Evolutionary conservation across 2,888 invertebrate species (phyloP).

Genomic region (Hemistola chrysoprasaria): DNA sequence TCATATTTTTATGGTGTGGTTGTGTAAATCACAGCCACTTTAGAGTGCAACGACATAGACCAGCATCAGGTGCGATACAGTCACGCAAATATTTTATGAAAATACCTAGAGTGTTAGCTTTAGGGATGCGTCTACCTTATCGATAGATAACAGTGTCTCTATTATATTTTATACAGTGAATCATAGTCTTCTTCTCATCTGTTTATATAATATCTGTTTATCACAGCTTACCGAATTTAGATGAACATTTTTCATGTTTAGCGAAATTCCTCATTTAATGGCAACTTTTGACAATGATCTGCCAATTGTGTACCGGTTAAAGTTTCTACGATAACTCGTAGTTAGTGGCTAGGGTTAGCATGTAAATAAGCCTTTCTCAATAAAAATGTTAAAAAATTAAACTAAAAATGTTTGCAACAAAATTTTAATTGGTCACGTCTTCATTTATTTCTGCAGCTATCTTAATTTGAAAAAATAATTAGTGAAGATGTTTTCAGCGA

Average conservation of each 20-base stretch:
- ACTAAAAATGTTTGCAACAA: background rate
- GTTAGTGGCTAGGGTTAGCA: no score
- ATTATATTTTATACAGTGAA: slow-evolving; percentile 28
- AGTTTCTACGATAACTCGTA: no score
- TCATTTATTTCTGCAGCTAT: slow-evolving; percentile 1
- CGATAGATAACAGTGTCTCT: slow-evolving; percentile 10
- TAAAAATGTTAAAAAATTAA: no score
- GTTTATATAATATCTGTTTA: no score
- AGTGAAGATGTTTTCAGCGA: slow-evolving; percentile 18
- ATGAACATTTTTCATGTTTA: no score
- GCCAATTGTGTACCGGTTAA: no score
- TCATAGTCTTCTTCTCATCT: no score
- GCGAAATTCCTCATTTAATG: slow-evolving; percentile 6
- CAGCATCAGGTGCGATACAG: slow-evolving; percentile 76
- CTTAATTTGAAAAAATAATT: slow-evolving; percentile 7
- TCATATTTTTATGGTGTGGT: slow-evolving; percentile 38
- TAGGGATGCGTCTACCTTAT: slow-evolving; percentile 46
- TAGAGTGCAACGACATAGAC: slow-evolving; percentile 69
- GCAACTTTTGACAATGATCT: no score
- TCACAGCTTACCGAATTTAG: no score
- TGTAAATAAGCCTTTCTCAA: no score
- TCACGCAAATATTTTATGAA: slow-evolving; percentile 80
- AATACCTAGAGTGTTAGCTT: slow-evolving; percentile 62
- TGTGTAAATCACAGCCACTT: slow-evolving; percentile 72
- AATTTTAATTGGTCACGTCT: slow-evolving; percentile 8